Evolutionary conservation across 1,140 invertebrate genomes (phyloP), one percentile per base, ranked within the genome.

Genomic region (Sogatella furcifera): DNA sequence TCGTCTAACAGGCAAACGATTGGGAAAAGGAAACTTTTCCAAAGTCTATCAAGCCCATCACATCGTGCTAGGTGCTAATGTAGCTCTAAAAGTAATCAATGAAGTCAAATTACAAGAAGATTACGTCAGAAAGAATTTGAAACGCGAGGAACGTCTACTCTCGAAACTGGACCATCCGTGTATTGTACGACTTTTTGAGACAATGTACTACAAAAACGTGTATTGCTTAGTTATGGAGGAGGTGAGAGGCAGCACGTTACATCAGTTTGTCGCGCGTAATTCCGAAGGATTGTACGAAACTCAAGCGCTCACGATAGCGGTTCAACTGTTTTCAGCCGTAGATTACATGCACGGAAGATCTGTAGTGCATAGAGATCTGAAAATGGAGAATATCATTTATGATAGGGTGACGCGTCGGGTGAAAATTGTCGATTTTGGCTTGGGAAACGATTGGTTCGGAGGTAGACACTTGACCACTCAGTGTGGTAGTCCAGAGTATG

Each of bases 341-440:
- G 72, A 79, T 52, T 83, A 86, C 69, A 81, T 88, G 74, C 85
- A 86, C 69, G 78, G 78, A 22, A 70, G 78, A 49, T 81, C 83
- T 46, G 81, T 86, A 56, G 80, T 84, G 56, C 84, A 85, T 72
- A 78, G 85, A 58, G 84, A 88, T 71, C 71, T 88, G 56, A 87
- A 88, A 74, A 86, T 86, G 83, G 84, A 88, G 69, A 88, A 88
- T 67, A 81, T 88, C 28, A 84, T 87, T 80, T 68, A 87, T 63
- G 82, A 79, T 55, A 76, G 78, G 13, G 72, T 72, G 53, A 82
- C 81, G 62, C 79, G 80, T 64, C 80, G 79, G 65, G 79, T 86
- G 59, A 86, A 86, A 75, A 80, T 88, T 55, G 81, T 86, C n/a
- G 83, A 89, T 76, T 88, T 88, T 73, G 85, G 86, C 15, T 69